A percentile compares a stretch with the other conserved stretches of the same genome.
Conservation (phyloP, 2,113 vertebrate genomes). For the Gasterosteus aculeatus region DNA sequence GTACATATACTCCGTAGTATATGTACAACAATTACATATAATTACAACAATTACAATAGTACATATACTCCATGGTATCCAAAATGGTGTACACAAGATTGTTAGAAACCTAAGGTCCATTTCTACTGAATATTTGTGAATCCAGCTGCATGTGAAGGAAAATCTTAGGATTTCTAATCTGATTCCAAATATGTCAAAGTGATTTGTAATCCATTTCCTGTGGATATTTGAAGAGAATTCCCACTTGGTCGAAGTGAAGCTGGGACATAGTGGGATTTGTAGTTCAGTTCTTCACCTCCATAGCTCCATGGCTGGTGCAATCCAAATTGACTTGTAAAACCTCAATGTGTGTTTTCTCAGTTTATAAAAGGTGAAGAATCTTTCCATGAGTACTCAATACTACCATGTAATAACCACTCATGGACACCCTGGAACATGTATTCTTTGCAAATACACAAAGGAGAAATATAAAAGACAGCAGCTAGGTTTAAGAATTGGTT, state of each 20-base stretch:
- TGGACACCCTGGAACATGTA: constrained; percentile 65
- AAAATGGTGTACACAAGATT: not conserved
- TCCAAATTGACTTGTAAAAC: constrained; percentile 30
- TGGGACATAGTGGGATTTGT: constrained; percentile 19
- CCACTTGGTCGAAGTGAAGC: not conserved
- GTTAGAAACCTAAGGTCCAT: constrained; percentile 10
- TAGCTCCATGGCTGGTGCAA: not conserved
- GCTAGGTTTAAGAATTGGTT: constrained; percentile 21
- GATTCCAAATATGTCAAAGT: not conserved
- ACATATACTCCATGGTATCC: not conserved
- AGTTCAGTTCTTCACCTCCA: constrained; percentile 3
- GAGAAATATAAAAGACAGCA: constrained; percentile 60
- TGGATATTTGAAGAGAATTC: constrained; percentile 13
- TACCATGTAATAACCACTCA: constrained; percentile 71
- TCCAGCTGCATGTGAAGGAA: not conserved
- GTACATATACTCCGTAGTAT: too few relatives aligned
- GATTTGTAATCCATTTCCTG: constrained; percentile 16
- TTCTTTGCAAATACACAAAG: constrained; percentile 67
- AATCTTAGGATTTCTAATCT: not conserved
- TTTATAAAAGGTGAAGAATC: constrained; percentile 49
- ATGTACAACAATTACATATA: too few relatives aligned
- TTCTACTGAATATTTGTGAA: not conserved
- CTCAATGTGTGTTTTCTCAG: not conserved
- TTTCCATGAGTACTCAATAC: constrained; percentile 57
- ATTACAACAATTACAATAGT: too few relatives aligned